Conservation (phyloP, 2,113 vertebrate genomes). For the Hydropotes inermis region DNA sequence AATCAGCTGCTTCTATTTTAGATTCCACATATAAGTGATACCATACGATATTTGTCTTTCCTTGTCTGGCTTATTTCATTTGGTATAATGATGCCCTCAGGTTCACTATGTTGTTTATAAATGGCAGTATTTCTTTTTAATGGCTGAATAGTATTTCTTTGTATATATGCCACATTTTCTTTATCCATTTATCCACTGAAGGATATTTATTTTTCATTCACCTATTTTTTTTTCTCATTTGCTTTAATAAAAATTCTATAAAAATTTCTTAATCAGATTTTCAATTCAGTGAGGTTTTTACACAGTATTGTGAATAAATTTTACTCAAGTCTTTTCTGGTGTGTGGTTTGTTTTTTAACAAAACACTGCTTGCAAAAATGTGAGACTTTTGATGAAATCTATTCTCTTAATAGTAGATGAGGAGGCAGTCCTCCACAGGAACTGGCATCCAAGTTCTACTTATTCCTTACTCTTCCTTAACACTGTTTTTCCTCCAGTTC, state of each 20-base stretch:
- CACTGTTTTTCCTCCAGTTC: background rate
- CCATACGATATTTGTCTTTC: background rate
- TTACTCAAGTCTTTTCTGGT: background rate
- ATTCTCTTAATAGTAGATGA: fast-evolving
- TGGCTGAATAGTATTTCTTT: background rate
- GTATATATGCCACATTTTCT: background rate
- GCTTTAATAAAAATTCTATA: background rate
- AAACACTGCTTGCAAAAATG: background rate
- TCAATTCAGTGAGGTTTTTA: background rate
- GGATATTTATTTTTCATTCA: background rate
- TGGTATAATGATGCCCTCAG: background rate
- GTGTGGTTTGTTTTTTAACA: background rate
- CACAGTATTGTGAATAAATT: background rate
- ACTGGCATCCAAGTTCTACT: background rate
- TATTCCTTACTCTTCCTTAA: background rate
- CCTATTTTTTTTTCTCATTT: background rate
- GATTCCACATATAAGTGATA: background rate
- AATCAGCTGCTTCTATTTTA: background rate
- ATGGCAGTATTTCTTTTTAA: background rate
- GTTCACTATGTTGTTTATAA: background rate
- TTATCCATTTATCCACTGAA: background rate
- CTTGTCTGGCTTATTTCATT: background rate
- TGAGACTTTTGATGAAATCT: background rate
- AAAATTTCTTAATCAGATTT: background rate
- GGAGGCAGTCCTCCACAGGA: background rate